Percentiles rank a stretch among this genome's conserved stretches.
These are phyloP conservation scores for Galago senegalensis DNA, from an alignment of 2,797 vertebrate species.

Conservation along the genomic window DNA sequence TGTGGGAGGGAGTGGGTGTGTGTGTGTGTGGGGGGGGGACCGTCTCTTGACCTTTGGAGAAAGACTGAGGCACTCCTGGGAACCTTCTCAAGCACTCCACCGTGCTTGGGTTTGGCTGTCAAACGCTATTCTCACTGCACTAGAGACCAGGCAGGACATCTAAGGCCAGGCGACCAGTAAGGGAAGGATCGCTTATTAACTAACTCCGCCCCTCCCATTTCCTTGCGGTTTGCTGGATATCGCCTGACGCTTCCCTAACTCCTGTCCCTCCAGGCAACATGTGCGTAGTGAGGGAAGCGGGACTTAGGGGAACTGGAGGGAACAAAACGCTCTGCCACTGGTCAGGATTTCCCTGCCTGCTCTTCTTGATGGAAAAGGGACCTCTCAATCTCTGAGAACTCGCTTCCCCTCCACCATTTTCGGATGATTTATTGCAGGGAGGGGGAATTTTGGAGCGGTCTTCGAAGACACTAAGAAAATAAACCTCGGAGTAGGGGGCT, in stretches of 20 bases:
- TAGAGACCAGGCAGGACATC: not conserved
- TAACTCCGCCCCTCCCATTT: not conserved
- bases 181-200: not conserved
- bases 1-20: not conserved
- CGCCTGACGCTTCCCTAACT: not conserved
- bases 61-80: no score
- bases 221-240: not conserved
- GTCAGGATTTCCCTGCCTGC: not conserved
- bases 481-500: not conserved
- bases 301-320: not conserved
- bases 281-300: no score
- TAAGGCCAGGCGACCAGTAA: no score
- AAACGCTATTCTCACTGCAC: not conserved
- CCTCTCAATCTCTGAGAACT: not conserved
- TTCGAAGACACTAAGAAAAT: not conserved
- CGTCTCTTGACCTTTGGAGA: not conserved
- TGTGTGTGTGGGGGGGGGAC: no score
- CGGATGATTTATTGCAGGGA: not conserved
- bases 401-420: not conserved
- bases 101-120: not conserved
- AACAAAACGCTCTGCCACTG: not conserved
- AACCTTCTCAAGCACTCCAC: not conserved
- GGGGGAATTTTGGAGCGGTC: not conserved
- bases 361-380: not conserved
- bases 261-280: not conserved